phyloP scores from a whole-genome alignment of 2,888 invertebrate species.

The Lasioglossum vierecki region DNA sequence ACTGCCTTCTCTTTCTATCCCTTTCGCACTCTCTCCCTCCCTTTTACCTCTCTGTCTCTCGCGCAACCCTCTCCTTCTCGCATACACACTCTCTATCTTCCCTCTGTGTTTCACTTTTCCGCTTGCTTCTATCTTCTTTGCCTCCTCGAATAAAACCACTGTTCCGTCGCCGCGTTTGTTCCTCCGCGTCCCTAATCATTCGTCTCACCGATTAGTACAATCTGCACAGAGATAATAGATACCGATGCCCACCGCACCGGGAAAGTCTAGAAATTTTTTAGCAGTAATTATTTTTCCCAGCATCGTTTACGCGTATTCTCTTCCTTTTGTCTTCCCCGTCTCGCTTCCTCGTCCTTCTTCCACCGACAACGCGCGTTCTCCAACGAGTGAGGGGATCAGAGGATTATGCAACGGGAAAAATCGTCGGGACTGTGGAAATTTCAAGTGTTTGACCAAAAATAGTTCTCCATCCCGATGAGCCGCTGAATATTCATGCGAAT shows the following conservation, averaged over 20 bases:
- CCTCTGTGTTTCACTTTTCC: background rate
- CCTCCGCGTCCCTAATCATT: constrained; percentile 26
- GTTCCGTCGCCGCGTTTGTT: constrained; percentile 15
- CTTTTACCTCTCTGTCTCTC: constrained; percentile 29
- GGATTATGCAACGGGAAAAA: constrained; percentile 8
- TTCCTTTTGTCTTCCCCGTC: background rate
- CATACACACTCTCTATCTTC: background rate
- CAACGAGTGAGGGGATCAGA: background rate
- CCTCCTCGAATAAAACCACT: constrained; percentile 51
- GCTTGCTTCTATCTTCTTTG: constrained; percentile 49
- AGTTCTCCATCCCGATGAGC: background rate
- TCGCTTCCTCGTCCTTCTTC: background rate
- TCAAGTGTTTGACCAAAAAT: constrained; percentile 1
- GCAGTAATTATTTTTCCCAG: constrained; percentile 22
- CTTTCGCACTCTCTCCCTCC: constrained; percentile 20
- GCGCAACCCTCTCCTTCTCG: constrained; percentile 26
- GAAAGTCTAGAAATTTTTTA: constrained; percentile 16
- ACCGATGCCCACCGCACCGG: background rate
- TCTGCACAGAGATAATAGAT: constrained; percentile 47
- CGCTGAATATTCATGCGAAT: background rate
- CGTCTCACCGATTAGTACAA: constrained; percentile 57
- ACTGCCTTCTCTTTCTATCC: constrained; percentile 36
- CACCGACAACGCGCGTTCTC: background rate
- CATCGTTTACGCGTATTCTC: background rate
- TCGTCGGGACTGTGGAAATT: background rate